Evolutionary conservation across 2,888 invertebrate species (phyloP).

Genomic region (Phortica magna): DNA sequence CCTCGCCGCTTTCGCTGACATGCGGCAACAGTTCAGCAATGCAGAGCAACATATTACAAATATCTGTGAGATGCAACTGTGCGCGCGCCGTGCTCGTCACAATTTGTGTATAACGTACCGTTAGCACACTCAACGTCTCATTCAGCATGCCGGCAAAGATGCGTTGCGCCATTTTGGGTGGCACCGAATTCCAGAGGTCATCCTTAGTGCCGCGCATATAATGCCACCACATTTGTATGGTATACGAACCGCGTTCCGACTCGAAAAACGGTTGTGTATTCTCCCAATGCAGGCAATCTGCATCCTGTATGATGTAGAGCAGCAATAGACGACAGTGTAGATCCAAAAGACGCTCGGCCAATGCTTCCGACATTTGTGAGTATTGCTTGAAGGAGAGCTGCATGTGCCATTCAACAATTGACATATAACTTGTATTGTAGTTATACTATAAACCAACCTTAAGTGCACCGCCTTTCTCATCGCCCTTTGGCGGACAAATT

Average conservation of each 20-base stretch:
- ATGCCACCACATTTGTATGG: constrained; percentile 93
- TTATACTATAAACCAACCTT: constrained; percentile 58
- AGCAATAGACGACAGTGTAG: constrained; percentile 88
- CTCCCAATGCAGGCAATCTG: constrained; percentile 88
- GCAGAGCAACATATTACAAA: constrained; percentile 87
- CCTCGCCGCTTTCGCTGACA: constrained; percentile 83
- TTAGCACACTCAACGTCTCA: constrained; percentile 89
- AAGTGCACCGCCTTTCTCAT: constrained; percentile 77
- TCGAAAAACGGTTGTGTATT: constrained; percentile 83
- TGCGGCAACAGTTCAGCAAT: constrained; percentile 85
- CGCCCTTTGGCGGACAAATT: constrained; percentile 76
- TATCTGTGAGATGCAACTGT: constrained; percentile 83
- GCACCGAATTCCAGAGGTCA: constrained; percentile 92
- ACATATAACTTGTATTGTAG: background rate
- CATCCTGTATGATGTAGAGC: constrained; percentile 89
- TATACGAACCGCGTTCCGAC: constrained; percentile 87
- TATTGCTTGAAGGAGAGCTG: constrained; percentile 85
- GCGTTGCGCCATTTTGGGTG: constrained; percentile 91
- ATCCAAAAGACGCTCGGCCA: constrained; percentile 89
- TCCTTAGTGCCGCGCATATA: constrained; percentile 88
- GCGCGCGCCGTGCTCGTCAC: constrained; percentile 82
- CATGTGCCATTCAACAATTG: too few relatives aligned
- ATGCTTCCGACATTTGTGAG: constrained; percentile 89
- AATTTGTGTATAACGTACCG: constrained; percentile 89
- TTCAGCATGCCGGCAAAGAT: constrained; percentile 92